phyloP scores from a whole-genome alignment of 2,113 vertebrate species.

The Varanus salvator region DNA sequence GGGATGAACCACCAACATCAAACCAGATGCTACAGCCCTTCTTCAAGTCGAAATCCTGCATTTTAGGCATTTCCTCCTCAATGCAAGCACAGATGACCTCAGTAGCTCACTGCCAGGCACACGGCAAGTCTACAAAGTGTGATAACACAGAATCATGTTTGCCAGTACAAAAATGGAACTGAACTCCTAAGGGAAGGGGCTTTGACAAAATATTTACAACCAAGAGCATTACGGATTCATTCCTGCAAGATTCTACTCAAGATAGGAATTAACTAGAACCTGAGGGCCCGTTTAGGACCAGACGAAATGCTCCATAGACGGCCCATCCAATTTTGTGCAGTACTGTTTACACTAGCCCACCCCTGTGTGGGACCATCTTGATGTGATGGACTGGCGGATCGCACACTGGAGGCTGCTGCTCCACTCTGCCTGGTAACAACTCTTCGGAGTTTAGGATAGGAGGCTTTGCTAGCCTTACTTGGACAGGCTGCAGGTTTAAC shows the following conservation, averaged over 20 bases:
- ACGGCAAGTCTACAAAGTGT: neutral
- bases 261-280: neutral
- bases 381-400: no score
- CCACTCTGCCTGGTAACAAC: no score
- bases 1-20: neutral
- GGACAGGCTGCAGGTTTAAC: no score
- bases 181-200: neutral
- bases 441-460: no score
- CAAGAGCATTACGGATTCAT: neutral
- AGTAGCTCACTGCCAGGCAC: no score
- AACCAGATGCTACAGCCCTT: neutral
- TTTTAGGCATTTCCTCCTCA: neutral
- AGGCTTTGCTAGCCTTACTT: no score
- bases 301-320: no score
- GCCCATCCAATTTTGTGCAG: no score
- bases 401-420: no score
- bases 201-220: neutral
- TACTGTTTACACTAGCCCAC: no score
- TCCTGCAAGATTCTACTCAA: neutral
- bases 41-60: neutral
- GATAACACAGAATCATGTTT: neutral
- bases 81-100: neutral
- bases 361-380: no score
- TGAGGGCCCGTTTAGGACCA: neutral
- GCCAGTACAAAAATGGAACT: neutral